Evolutionary conservation across 2,113 vertebrate genomes (phyloP), one percentile per base, ranked within the genome.

Genomic region (Brachirus orientalis): DNA sequence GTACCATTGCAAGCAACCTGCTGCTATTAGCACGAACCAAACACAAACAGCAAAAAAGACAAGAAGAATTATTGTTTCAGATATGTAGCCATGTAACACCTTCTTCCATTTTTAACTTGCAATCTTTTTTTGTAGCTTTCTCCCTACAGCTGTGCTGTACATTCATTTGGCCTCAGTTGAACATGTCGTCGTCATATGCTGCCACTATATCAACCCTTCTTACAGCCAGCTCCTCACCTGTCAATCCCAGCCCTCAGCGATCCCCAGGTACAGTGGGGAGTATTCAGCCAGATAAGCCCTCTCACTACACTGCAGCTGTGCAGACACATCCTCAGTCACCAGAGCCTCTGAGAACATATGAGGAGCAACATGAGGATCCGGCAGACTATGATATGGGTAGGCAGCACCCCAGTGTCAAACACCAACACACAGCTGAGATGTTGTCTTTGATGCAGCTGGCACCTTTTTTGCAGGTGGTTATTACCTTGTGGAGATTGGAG

Each of bases 301-400:
- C n/a, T n/a, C n/a, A n/a, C n/a, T n/a, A n/a, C n/a, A n/a, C 67
- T 44, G 72, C 60, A 10, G 48, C 50, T 47, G 56, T 4, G 0
- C 36, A 63, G 41, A 57, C 0, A 7, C 67, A 35, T 1, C 53
- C 68, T 43, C 50, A 22, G 7, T 6, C 72, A 2, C 58, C 47
- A 0, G 86, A 86, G 57, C 58, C 57, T 45, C 48, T 65, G 35
- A 75, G 51, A 10, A 52, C 44, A 6, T 79, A 77, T 6, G 84
- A 92, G 0, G 90, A 92, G 69, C 82, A 83, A n/a, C 86, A 91
- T 83, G 92, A 93, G 71, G 89, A 89, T 57, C 87, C 87, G 40
- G 80, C 48, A 18, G 90, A 93, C 20, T 92, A 93, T 9, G 82
- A 85, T 43, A 67, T 82, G 18, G 92, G 92, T 93, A 68, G 55